Evolutionary conservation across 2,797 vertebrate genomes (phyloP).

Genomic region (Aphelocoma californica): DNA sequence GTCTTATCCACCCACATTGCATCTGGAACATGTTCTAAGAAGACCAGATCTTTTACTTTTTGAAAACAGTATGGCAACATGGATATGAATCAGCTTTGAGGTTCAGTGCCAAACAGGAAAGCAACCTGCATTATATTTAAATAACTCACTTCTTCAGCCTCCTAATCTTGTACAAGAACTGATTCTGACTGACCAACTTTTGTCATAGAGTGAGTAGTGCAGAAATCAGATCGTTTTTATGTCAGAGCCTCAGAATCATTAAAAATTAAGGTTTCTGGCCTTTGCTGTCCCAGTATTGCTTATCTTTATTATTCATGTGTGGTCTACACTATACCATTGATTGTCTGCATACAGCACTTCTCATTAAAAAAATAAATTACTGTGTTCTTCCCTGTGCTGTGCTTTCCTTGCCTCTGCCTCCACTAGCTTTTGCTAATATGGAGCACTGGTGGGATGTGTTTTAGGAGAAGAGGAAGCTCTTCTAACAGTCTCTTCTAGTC

Average conservation of each 20-base stretch:
- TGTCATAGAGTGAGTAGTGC: neutral
- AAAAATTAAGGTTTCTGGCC: constrained; percentile 5
- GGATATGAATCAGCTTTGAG: constrained; percentile 39
- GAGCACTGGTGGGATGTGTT: neutral
- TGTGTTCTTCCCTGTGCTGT: neutral
- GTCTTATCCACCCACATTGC: neutral
- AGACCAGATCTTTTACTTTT: neutral
- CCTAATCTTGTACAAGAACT: constrained; percentile 8
- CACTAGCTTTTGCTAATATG: neutral
- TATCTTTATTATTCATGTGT: constrained; percentile 30
- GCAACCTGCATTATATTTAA: constrained; percentile 19
- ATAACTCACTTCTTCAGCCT: constrained; percentile 46
- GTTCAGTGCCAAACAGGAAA: constrained; percentile 52
- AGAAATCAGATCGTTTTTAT: neutral
- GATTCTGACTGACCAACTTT: neutral
- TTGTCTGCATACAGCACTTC: neutral
- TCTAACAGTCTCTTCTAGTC: neutral
- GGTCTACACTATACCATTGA: neutral
- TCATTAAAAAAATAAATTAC: neutral
- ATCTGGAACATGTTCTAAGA: constrained; percentile 22
- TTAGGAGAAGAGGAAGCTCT: neutral
- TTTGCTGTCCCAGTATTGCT: neutral
- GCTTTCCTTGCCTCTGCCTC: neutral
- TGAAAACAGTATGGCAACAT: constrained; percentile 22
- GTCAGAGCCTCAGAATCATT: neutral